These are phyloP conservation scores for Borostomias antarcticus DNA, from an alignment of 2,797 vertebrate species.

Conservation along the genomic window DNA sequence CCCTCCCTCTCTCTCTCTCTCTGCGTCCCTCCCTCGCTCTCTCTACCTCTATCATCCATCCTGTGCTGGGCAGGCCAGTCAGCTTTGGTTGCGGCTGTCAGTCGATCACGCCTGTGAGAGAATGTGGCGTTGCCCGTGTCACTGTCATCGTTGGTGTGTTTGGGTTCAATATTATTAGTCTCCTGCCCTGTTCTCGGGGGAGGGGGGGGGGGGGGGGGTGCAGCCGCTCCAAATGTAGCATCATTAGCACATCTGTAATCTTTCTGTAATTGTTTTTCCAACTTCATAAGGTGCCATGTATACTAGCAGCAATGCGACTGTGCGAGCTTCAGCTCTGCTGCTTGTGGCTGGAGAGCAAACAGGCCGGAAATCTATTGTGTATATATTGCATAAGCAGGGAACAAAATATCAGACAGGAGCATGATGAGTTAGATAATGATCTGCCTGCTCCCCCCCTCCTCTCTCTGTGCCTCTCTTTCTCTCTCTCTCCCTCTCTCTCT, in stretches of 20 bases:
- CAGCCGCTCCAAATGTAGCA: no score
- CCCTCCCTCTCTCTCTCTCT: slow-evolving; percentile 21
- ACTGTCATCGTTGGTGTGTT: not conserved
- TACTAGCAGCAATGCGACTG: not conserved
- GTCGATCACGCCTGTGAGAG: not conserved
- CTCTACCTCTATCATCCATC: not conserved
- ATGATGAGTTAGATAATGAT: slow-evolving; percentile 21
- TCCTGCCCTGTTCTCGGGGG: not conserved
- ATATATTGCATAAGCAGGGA: not conserved
- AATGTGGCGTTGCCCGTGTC: not conserved
- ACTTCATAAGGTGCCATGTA: no score
- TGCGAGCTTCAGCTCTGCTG: not conserved
- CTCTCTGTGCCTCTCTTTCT: not conserved
- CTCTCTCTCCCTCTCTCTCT: slow-evolving; percentile 1
- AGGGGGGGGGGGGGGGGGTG: no score
- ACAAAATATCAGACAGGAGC: not conserved
- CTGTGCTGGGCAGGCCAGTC: not conserved
- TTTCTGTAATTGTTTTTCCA: no score
- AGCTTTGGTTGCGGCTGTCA: not conserved
- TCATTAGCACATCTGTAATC: no score
- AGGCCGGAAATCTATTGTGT: not conserved
- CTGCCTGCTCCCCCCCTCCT: slow-evolving; percentile 19
- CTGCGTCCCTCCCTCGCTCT: slow-evolving; percentile 11
- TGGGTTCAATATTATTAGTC: not conserved
- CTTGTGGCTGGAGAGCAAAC: not conserved